Conservation (phyloP, 2,113 vertebrate genomes). For the Conger conger region DNA sequence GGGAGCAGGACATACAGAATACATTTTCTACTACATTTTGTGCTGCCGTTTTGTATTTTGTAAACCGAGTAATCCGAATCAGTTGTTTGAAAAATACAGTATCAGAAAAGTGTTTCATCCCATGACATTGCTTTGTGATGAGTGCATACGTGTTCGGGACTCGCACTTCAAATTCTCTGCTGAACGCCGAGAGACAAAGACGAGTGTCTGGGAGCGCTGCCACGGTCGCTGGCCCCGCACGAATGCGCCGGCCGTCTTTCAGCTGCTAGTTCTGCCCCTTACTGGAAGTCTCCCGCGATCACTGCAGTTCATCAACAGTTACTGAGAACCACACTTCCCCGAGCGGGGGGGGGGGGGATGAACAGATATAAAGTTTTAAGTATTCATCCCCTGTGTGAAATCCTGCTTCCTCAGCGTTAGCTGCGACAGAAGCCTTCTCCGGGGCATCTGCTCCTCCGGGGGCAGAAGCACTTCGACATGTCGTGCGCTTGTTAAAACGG, state of each 20-base stretch:
- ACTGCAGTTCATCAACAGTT: constrained; percentile 55
- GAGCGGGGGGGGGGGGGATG: not conserved
- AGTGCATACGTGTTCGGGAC: not conserved
- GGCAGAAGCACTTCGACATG: not conserved
- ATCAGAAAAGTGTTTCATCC: not conserved
- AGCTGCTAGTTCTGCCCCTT: constrained; percentile 54
- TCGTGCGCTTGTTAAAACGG: not conserved
- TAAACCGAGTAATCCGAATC: not conserved
- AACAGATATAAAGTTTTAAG: not conserved
- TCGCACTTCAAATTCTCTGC: not conserved
- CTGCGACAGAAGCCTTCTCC: not conserved
- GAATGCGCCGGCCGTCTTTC: constrained; percentile 8
- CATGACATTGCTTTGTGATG: not conserved
- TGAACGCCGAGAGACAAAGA: not conserved
- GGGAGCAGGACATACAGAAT: not conserved
- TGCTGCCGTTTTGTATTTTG: too few species aligned
- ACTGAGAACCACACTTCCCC: not conserved
- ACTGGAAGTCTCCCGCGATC: constrained; percentile 51
- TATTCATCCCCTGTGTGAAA: not conserved
- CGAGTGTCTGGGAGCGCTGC: not conserved
- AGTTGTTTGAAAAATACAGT: not conserved
- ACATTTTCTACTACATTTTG: not conserved
- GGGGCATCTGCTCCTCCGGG: too few species aligned
- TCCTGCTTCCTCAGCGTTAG: not conserved
- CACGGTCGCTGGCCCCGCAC: not conserved